These are phyloP conservation scores for Channa argus DNA, from an alignment of 2,113 vertebrate genomes.

Conservation along the genomic window DNA sequence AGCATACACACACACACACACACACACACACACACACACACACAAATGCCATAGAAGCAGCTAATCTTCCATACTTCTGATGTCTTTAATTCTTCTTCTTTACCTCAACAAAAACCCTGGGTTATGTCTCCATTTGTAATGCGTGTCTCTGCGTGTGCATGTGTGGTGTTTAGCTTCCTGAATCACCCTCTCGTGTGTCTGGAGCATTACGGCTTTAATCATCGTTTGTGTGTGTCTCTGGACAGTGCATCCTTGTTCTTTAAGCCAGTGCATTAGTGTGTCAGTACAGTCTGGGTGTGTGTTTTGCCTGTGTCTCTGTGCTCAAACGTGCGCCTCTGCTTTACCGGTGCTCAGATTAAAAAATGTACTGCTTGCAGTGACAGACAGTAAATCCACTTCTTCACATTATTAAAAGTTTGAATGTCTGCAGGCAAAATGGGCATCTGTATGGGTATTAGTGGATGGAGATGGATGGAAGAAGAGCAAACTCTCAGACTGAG, in stretches of 20 bases:
- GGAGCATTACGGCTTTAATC: constrained; percentile 59
- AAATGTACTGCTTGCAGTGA: constrained; percentile 61
- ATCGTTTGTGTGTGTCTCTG: constrained; percentile 15
- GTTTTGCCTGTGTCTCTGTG: constrained; percentile 26
- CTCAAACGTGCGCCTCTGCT: constrained; percentile 43
- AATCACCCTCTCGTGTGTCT: constrained; percentile 68
- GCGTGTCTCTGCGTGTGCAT: constrained; percentile 2
- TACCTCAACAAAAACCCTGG: too few species aligned
- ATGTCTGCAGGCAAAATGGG: constrained; percentile 57
- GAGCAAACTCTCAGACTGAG: constrained; percentile 27
- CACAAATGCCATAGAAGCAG: too few species aligned
- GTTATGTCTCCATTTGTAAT: not conserved
- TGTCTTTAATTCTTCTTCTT: too few species aligned
- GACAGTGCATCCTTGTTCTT: constrained; percentile 31
- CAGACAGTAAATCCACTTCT: constrained; percentile 63
- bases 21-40: too few species aligned
- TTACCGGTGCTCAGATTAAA: constrained; percentile 59
- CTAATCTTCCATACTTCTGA: too few species aligned
- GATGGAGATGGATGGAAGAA: constrained; percentile 52
- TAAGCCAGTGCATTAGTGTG: constrained; percentile 20
- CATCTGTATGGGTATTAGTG: constrained; percentile 51
- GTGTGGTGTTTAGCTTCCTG: constrained; percentile 53
- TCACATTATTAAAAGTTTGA: constrained; percentile 61
- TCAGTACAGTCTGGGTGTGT: constrained; percentile 6
- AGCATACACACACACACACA: too few species aligned